Conservation (phyloP, 2,797 vertebrate species). For the Pseudochromis fuscus region DNA sequence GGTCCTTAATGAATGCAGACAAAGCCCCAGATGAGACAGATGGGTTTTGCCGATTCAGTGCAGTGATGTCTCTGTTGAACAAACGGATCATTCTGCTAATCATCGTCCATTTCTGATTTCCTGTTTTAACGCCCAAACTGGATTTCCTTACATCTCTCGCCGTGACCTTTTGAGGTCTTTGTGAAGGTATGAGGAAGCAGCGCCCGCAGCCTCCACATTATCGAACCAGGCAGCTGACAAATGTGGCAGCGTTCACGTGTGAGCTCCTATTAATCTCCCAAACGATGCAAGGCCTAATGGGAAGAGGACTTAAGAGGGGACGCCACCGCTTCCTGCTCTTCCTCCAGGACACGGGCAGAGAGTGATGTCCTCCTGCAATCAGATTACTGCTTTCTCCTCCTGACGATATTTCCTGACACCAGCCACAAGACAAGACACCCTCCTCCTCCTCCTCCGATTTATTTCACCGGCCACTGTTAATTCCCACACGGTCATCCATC, state of each 20-base stretch:
- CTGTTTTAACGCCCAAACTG: not conserved
- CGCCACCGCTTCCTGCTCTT: constrained; percentile 61
- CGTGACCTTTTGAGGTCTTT: constrained; percentile 65
- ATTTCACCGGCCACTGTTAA: constrained; percentile 62
- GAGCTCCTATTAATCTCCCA: constrained; percentile 79
- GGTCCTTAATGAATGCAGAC: constrained; percentile 44
- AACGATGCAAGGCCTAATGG: constrained; percentile 78
- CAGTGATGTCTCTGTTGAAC: constrained; percentile 24
- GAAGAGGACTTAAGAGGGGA: constrained; percentile 77
- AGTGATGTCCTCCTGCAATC: constrained; percentile 76
- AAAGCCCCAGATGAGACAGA: constrained; percentile 51
- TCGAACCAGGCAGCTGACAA: constrained; percentile 74
- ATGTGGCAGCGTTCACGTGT: constrained; percentile 72
- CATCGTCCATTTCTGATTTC: constrained; percentile 30
- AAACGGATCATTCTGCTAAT: constrained; percentile 43
- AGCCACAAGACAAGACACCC: constrained; percentile 31
- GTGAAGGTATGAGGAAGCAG: constrained; percentile 49
- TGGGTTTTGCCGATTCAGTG: constrained; percentile 15
- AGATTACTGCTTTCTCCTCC: constrained; percentile 69
- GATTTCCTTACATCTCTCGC: constrained; percentile 7
- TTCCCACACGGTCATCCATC: constrained; percentile 67
- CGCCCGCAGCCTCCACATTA: constrained; percentile 67
- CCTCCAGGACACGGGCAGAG: constrained; percentile 72
- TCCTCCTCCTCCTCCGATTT: constrained; percentile 41
- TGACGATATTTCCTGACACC: constrained; percentile 66